Conservation (phyloP, 1,140 invertebrate genomes). For the Conus ventricosus region DNA sequence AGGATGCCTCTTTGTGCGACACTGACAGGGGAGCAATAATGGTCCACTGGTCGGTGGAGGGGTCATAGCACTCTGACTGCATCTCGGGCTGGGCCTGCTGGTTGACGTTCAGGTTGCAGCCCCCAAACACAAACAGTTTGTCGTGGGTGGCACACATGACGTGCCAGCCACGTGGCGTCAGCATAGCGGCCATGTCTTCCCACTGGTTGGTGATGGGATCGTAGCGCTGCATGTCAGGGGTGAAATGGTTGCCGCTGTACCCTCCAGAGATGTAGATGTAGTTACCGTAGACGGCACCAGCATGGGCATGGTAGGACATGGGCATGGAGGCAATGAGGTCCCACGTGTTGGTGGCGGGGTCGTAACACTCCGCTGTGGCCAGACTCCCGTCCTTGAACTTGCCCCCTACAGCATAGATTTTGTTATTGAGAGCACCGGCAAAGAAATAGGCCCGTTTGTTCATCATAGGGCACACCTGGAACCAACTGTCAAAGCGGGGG, state of each 20-base stretch:
- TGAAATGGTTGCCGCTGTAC: slow-evolving; percentile 74
- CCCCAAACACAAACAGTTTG: slow-evolving; percentile 85
- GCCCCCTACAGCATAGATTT: slow-evolving; percentile 72
- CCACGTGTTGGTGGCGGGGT: slow-evolving; percentile 72
- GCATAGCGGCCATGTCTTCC: slow-evolving; percentile 74
- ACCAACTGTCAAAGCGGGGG: slow-evolving; percentile 73
- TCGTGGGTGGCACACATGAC: slow-evolving; percentile 78
- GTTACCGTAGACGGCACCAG: slow-evolving; percentile 71
- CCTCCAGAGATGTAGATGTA: slow-evolving; percentile 73
- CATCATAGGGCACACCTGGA: slow-evolving; percentile 71
- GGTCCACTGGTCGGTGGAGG: slow-evolving; percentile 81
- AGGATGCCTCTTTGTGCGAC: slow-evolving; percentile 74
- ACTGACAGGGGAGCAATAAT: slow-evolving; percentile 80
- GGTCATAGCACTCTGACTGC: slow-evolving; percentile 85
- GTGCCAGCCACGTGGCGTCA: slow-evolving; percentile 74
- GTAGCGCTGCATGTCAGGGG: slow-evolving; percentile 72
- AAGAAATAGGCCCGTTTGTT: slow-evolving; percentile 75
- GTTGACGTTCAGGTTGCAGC: slow-evolving; percentile 79
- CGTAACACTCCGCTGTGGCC: slow-evolving; percentile 71
- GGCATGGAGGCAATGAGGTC: slow-evolving; percentile 71
- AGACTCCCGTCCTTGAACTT: slow-evolving; percentile 74
- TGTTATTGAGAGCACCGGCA: slow-evolving; percentile 70
- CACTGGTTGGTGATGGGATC: slow-evolving; percentile 70
- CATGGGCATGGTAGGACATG: slow-evolving; percentile 74
- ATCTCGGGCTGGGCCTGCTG: slow-evolving; percentile 83